Percentiles rank a stretch among this genome's conserved stretches.
Conservation (phyloP, 2,797 vertebrate species). For the Hyperoplus immaculatus region DNA sequence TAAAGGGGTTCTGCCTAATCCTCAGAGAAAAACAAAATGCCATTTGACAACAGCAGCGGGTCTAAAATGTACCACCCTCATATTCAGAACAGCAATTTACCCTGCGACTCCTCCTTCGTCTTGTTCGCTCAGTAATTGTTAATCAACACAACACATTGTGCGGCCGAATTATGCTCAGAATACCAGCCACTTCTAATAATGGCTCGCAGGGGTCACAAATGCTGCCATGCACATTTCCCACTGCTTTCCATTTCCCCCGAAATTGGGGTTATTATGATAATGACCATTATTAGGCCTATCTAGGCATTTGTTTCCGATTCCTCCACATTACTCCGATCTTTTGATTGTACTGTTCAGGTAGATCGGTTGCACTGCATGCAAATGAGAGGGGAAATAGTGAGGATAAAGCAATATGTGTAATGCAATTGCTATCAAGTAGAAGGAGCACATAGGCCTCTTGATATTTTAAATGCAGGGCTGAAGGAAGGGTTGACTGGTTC, state of each 20-base stretch:
- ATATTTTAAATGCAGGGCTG: background rate
- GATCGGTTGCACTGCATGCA: conserved; percentile 24
- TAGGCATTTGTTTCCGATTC: conserved; percentile 69
- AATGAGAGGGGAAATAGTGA: conserved; percentile 30
- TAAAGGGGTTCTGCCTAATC: conserved; percentile 85
- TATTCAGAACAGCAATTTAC: conserved; percentile 65
- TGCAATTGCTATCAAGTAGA: conserved; percentile 7
- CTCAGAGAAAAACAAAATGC: conserved; percentile 80
- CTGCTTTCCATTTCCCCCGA: conserved; percentile 80
- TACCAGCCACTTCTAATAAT: conserved; percentile 70
- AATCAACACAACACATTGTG: conserved; percentile 78
- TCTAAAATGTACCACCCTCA: conserved; percentile 63
- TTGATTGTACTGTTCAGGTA: conserved; percentile 27
- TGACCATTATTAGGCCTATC: conserved; percentile 75
- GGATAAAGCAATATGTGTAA: background rate
- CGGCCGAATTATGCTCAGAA: conserved; percentile 64
- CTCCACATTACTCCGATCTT: conserved; percentile 36
- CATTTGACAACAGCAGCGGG: conserved; percentile 70
- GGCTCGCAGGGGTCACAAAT: conserved; percentile 53
- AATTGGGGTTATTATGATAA: conserved; percentile 80
- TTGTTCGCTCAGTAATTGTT: conserved; percentile 76
- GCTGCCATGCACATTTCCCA: conserved; percentile 54
- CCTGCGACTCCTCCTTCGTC: conserved; percentile 56
- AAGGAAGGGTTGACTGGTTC: background rate
- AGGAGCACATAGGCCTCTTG: background rate